Evolutionary conservation across 2,113 vertebrate species (phyloP).

Genomic region (Erpornis zantholeuca): DNA sequence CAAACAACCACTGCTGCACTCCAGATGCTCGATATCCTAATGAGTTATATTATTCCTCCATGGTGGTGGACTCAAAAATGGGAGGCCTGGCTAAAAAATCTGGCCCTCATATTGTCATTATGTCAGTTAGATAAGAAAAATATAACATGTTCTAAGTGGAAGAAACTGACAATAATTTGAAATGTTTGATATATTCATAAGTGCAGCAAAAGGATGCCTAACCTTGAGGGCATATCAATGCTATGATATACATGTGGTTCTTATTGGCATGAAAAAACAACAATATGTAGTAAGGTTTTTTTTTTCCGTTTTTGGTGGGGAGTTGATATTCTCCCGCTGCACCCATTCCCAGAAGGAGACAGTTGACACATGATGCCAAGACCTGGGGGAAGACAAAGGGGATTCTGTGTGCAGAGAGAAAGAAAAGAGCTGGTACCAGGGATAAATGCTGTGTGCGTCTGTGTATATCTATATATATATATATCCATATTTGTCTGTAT

Average conservation of each 20-base stretch:
- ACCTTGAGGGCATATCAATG: constrained; percentile 13
- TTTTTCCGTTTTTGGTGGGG: background rate
- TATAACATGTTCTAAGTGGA: background rate
- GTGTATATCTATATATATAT: no score
- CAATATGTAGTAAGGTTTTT: background rate
- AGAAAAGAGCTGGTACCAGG: background rate
- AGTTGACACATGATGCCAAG: background rate
- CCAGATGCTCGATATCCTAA: background rate
- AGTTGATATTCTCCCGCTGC: background rate
- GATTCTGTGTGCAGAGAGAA: background rate
- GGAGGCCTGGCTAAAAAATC: background rate
- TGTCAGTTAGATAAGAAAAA: constrained; percentile 8
- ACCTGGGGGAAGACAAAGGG: background rate
- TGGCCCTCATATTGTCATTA: background rate
- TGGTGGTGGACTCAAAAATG: background rate
- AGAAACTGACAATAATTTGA: constrained; percentile 29
- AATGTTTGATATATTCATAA: background rate
- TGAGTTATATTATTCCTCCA: background rate
- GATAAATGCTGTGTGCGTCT: background rate
- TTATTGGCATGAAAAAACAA: background rate
- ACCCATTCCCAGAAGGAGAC: background rate
- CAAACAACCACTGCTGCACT: background rate
- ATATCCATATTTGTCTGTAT: background rate
- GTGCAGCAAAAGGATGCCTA: constrained; percentile 17
- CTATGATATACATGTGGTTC: background rate